phyloP scores from a whole-genome alignment of 2,888 invertebrate species.

The Furcula furcula region DNA sequence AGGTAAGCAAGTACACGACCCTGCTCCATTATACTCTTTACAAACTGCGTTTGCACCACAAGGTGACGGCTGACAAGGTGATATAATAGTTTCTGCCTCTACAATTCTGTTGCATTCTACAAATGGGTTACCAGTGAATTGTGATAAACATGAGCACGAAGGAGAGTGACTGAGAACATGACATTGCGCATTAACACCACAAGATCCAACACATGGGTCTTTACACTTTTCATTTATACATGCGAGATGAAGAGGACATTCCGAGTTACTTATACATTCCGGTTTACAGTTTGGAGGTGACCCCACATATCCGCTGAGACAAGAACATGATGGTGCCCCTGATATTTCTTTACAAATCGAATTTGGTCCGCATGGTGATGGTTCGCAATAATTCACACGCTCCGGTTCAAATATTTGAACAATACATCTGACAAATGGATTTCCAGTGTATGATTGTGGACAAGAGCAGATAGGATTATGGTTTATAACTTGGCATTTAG shows the following conservation, averaged over 20 bases:
- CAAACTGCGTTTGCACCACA: constrained; percentile 85
- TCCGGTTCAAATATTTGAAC: constrained; percentile 71
- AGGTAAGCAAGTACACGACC: constrained; percentile 86
- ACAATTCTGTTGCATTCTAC: constrained; percentile 78
- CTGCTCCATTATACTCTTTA: constrained; percentile 81
- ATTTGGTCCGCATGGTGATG: constrained; percentile 91
- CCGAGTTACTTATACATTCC: constrained; percentile 89
- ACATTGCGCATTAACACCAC: constrained; percentile 88
- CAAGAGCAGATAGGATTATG: constrained; percentile 92
- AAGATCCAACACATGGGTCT: constrained; percentile 87
- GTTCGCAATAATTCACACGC: constrained; percentile 85
- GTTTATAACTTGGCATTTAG: constrained; percentile 89
- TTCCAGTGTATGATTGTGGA: constrained; percentile 84
- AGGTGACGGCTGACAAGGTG: constrained; percentile 84
- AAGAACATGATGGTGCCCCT: constrained; percentile 88
- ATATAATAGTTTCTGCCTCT: constrained; percentile 61
- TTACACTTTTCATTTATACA: constrained; percentile 89
- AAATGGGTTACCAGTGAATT: constrained; percentile 90
- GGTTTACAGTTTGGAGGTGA: constrained; percentile 89
- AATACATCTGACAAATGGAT: constrained; percentile 88
- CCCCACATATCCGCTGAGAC: constrained; percentile 84
- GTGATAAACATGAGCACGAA: constrained; percentile 84
- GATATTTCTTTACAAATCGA: constrained; percentile 86
- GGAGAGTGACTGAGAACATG: constrained; percentile 89
- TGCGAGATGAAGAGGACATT: constrained; percentile 85